Base-by-base conservation (phyloP, 2,888 invertebrate genomes). In the Drosophila picticornis region DNA sequence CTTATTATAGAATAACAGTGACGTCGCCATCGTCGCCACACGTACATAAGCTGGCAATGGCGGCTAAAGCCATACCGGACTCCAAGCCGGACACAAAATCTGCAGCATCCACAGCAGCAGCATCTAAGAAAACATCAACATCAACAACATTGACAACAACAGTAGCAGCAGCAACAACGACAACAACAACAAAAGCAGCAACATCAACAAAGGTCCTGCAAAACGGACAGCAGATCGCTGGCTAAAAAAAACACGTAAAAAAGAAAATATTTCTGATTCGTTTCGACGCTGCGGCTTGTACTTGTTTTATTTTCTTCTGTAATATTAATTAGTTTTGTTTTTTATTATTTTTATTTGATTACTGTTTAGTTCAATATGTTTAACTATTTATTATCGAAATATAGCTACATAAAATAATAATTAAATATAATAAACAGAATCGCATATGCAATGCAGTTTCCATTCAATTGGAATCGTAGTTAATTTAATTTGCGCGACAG, bases 1-100 rank as follows among this genome's bases (percentile, higher is more conserved):
- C 91, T 92, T 92, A 88, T 93, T 93, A 81, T 93, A 93, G 93
- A 91, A 91, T 93, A 82, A 93, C 91, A 83, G 85, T 93, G 89
- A 93, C 93, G 84, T 93, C 93, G 86, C 91, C 93, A 76, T 92
- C 93, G 79, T 92, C 91, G 80, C 90, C 93, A 80, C 89, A 92
- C 82, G 84, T 92, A 81, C 88, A 90, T 81, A 92, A 90, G 77
- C 65, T 90, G 85, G 90, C 88, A 66, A 63, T 79, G 72, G 84
- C 81, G 72, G 90, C 87, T 72, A 83, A 83, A 76, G 78, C 81
- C 79, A 81, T 79, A 80, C 80, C 88, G 81, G 88, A 74, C 56
- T 19, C 61, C 31, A 77, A 77, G 59, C 81, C 78, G 72, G 77
- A 77, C 67, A 61, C 71, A 52, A 76, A 75, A 63, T 29, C 77